phyloP scores from a whole-genome alignment of 2,888 invertebrate species.

The Dioctria rufipes region DNA sequence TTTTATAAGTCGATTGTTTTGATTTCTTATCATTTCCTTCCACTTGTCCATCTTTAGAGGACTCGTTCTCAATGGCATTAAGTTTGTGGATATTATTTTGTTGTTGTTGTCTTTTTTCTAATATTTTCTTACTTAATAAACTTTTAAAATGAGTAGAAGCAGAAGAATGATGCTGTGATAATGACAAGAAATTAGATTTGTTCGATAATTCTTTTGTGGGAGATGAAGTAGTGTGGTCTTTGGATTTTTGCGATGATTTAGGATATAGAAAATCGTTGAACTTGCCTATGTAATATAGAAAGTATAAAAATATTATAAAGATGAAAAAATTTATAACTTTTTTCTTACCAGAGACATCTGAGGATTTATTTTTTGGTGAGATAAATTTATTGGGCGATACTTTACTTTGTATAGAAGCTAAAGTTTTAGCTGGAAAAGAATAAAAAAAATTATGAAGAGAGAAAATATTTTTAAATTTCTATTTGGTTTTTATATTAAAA shows the following conservation, averaged over 20 bases:
- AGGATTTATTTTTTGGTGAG: background rate
- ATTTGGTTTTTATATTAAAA: too few relatives aligned
- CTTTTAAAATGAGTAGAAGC: background rate
- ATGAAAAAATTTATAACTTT: background rate
- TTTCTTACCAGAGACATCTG: background rate
- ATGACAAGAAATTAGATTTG: background rate
- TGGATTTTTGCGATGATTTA: background rate
- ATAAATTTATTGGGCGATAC: background rate
- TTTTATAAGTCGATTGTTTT: background rate
- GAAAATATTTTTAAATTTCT: too few relatives aligned
- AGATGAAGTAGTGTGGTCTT: background rate
- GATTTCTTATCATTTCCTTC: background rate
- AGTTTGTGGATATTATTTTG: background rate
- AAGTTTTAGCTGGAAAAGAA: background rate
- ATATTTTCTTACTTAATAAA: slow-evolving; percentile 14
- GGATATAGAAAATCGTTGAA: background rate
- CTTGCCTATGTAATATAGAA: background rate
- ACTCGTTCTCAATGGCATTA: background rate
- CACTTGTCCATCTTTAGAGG: background rate
- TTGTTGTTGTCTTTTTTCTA: background rate
- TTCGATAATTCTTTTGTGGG: background rate
- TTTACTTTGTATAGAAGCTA: background rate
- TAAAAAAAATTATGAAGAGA: too few relatives aligned
- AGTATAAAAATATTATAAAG: too few relatives aligned
- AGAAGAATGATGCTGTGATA: background rate